Evolutionary conservation across 1,140 invertebrate species (phyloP).

Genomic region (Meteorus sp.): DNA sequence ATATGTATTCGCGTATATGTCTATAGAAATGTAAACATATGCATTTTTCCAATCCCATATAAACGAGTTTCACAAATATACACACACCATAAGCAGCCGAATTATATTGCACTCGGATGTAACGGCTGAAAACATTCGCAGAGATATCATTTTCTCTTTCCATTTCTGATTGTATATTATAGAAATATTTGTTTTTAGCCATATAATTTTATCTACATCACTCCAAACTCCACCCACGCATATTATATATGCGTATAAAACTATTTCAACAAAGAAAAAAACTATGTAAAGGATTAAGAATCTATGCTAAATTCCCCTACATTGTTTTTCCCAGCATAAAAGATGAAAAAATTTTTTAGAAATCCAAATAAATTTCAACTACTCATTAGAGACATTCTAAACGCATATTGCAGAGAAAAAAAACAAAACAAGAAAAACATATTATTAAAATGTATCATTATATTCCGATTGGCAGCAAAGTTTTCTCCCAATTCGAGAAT

Average conservation of each 20-base stretch:
- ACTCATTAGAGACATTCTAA: too few relatives aligned
- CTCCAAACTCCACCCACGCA: slow-evolving; percentile 8
- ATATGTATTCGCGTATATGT: too few relatives aligned
- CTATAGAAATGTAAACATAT: too few relatives aligned
- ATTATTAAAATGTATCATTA: too few relatives aligned
- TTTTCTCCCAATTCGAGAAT: too few relatives aligned
- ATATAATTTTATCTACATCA: slow-evolving; percentile 18
- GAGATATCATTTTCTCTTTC: neutral
- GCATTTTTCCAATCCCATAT: too few relatives aligned
- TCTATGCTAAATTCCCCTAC: neutral
- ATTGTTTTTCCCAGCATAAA: neutral
- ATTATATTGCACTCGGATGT: slow-evolving; percentile 42
- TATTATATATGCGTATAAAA: slow-evolving; percentile 26
- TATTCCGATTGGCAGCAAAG: too few relatives aligned
- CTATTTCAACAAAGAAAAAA: slow-evolving; percentile 23
- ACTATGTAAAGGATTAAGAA: slow-evolving; percentile 1
- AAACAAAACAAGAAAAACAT: too few relatives aligned
- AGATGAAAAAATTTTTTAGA: neutral
- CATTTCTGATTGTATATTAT: slow-evolving; percentile 24
- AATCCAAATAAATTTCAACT: too few relatives aligned
- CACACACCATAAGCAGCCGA: slow-evolving; percentile 11
- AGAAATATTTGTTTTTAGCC: slow-evolving; percentile 14
- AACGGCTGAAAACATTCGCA: slow-evolving; percentile 23
- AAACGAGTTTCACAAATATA: neutral
- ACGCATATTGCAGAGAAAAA: too few relatives aligned